Base-by-base conservation (phyloP, 2,113 vertebrate genomes). In the Cyprichromis sp. region DNA sequence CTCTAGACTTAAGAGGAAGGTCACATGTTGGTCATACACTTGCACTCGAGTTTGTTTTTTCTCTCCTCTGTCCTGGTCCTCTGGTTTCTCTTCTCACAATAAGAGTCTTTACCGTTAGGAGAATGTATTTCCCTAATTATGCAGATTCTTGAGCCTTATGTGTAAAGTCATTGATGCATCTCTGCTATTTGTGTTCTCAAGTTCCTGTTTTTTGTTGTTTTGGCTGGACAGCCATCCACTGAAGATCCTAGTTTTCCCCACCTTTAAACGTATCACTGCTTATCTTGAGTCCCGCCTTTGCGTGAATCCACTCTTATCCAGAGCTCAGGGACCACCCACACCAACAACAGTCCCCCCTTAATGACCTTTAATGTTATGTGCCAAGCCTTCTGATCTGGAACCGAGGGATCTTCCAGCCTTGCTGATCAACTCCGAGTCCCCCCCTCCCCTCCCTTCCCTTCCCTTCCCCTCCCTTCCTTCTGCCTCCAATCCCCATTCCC, bases 21-120 rank as follows among this genome's bases (percentile, higher is more conserved):
- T 95, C 94, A 95, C 94, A 95, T 94, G 95, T 89, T 95, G 92
- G 94, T 93, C 95, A 95, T 90, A 88, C 89, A 86, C 89, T 52
- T 54, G 4, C 12, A 19, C 89, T 63, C 9, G 12, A 85, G 76
- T 73, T 93, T 82, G 36, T 88, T 88, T 90, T 66, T 73, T 85
- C 63, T 45, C 13, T 76, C 47, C 50, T 55, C 59, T 36, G 13
- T 59, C 84, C 54, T 26, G 50, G 17, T 71, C 52, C 45, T 81
- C 17, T 19, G n/a, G 14, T 45, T 80, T n/a, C 16, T 82, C 55
- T 59, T 81, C 82, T n/a, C 10, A 83, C 31, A 87, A 81, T 81
- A 79, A 73, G 80, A 85, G 45, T 24, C 78, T 85, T 81, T 40
- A 61, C 34, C 16, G 4, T 31, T 50, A 50, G 71, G 16, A 29